A percentile compares a stretch with the other conserved stretches of the same genome.
Conservation (phyloP, 2,888 invertebrate genomes). For the Gari tellinella region DNA sequence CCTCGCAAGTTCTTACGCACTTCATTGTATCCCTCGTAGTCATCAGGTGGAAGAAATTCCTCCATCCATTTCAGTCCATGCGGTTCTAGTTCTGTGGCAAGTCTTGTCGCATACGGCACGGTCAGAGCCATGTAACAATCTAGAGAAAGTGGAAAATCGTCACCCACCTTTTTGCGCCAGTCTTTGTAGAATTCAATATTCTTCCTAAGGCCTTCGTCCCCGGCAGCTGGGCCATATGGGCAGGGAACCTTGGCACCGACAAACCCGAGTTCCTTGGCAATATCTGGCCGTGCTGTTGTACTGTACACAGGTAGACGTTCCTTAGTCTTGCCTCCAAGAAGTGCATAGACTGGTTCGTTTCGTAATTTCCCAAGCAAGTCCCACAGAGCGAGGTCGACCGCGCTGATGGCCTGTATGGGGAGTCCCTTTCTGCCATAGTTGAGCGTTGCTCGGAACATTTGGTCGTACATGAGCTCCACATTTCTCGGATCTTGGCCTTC, state of each 20-base stretch:
- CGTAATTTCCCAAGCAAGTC: constrained; percentile 79
- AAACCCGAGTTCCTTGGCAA: constrained; percentile 80
- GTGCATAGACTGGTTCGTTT: constrained; percentile 80
- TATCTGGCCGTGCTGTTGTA: constrained; percentile 80
- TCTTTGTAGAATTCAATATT: constrained; percentile 77
- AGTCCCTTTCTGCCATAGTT: constrained; percentile 82
- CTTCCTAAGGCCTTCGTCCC: constrained; percentile 78
- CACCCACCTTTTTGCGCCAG: constrained; percentile 80
- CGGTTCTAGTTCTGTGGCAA: constrained; percentile 77
- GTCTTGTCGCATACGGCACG: constrained; percentile 76
- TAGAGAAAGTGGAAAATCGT: constrained; percentile 80
- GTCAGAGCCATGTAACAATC: constrained; percentile 82
- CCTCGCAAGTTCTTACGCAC: constrained; percentile 74
- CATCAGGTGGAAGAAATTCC: constrained; percentile 81
- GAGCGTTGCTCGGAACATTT: constrained; percentile 80
- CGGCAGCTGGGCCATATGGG: constrained; percentile 80
- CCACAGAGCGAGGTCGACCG: constrained; percentile 82
- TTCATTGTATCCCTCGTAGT: constrained; percentile 77
- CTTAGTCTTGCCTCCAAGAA: constrained; percentile 82
- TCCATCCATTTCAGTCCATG: constrained; percentile 82
- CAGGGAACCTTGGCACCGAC: constrained; percentile 80
- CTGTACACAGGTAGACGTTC: constrained; percentile 80
- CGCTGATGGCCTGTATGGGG: constrained; percentile 80
- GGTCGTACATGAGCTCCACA: constrained; percentile 80
- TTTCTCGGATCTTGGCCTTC: constrained; percentile 82